Evolutionary conservation across 2,888 invertebrate genomes (phyloP), one percentile per base, ranked within the genome.

Genomic region (Abrostola tripartita): DNA sequence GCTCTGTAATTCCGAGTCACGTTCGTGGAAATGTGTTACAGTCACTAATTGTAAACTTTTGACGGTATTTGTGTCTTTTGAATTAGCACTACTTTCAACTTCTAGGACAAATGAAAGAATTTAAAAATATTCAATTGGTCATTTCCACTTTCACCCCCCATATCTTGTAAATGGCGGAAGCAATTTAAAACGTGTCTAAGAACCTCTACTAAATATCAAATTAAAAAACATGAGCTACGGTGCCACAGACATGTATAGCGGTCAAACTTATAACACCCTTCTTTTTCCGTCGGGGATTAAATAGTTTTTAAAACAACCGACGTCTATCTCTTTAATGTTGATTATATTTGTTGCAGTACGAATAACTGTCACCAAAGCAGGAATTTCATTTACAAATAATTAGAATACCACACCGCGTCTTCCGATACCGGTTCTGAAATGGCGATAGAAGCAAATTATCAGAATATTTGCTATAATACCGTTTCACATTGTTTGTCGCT

Each of bases 361-460:
- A 55, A 71, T 71, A 61, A 41, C 49, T 54, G 24, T 55, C 62
- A 47, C 62, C 11, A 55, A 57, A 53, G 57, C 40, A 47, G 65
- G 61, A 68, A 71, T 78, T 74, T 63, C 37, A 60, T 65, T 59
- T 35, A 61, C 64, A 66, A 73, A 77, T 77, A 55, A 61, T 57
- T 37, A 52, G 57, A 51, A 77, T 68, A 52, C 75, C 67, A 65
- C 14, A 71, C 64, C 71, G 73, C 69, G 62, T 59, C 65, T 69
- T 52, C 51, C 55, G 53, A 59, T 52, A 67, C 59, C 68, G 44
- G 55, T 65, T 64, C 52, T 38, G 49, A 65, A 67, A 67, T 68
- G 78, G 78, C 63, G 80, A 56, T 56, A 72, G 71, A 54, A 65
- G 65, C 42, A 60, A 73, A 81, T 81, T 63, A 64, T 6, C 64